Conservation (phyloP, 1,140 invertebrate genomes). For the Drosophila sulfurigaster region DNA sequence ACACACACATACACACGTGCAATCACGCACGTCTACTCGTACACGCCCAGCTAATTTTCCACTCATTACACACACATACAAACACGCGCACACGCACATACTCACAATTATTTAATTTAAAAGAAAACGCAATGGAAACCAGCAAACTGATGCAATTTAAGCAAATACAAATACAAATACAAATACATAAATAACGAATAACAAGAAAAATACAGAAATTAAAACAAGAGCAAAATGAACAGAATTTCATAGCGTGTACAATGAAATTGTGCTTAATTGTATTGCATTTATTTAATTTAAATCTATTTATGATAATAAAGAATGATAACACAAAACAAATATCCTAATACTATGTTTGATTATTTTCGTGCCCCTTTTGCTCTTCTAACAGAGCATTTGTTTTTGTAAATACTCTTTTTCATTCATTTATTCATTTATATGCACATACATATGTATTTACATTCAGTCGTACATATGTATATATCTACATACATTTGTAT, state of each 20-base stretch:
- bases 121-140: constrained; percentile 60
- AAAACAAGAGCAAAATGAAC: constrained; percentile 43
- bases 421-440: no score
- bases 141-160: constrained; percentile 40
- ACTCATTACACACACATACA: constrained; percentile 25
- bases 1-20: constrained; percentile 39
- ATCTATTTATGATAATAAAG: constrained; percentile 83
- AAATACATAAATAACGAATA: no score
- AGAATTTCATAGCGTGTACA: constrained; percentile 70
- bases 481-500: no score
- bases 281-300: constrained; percentile 84
- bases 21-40: constrained; percentile 26
- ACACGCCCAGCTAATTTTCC: no score
- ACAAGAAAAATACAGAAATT: constrained; percentile 45
- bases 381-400: no score
- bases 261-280: constrained; percentile 81
- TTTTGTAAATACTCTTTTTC: neutral
- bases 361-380: no score
- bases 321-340: constrained; percentile 70
- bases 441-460: neutral
- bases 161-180: constrained; percentile 8
- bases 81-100: constrained; percentile 52
- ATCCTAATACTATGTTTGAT: no score
- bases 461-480: neutral
- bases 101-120: constrained; percentile 75